phyloP scores from a whole-genome alignment of 2,888 invertebrate genomes.

The Caenorhabditis afra region DNA sequence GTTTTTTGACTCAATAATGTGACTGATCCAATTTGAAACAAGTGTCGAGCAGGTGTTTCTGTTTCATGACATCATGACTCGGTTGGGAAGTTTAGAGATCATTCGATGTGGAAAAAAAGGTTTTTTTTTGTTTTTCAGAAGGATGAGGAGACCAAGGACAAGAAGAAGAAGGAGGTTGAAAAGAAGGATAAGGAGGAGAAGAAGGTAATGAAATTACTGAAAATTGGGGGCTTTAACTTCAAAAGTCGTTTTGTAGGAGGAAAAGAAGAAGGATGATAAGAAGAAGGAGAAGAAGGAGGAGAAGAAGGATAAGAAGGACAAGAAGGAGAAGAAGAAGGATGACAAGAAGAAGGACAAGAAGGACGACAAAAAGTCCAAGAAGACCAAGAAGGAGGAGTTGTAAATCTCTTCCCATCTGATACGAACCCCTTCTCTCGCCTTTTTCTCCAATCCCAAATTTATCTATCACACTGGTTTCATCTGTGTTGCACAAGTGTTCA shows the following conservation, averaged over 20 bases:
- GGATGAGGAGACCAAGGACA: slow-evolving; percentile 55
- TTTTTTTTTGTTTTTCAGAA: slow-evolving; percentile 34
- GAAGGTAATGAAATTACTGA: slow-evolving; percentile 34
- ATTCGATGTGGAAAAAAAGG: slow-evolving; percentile 15
- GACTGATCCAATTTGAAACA: no score
- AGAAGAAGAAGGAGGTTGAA: slow-evolving; percentile 51
- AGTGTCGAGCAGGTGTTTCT: slow-evolving; percentile 9
- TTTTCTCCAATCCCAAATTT: slow-evolving; percentile 16
- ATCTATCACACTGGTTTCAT: slow-evolving; percentile 28
- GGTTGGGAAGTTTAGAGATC: slow-evolving; percentile 3
- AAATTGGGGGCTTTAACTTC: neutral
- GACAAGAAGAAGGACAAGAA: slow-evolving; percentile 61
- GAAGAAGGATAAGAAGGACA: slow-evolving; percentile 56
- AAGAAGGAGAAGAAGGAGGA: slow-evolving; percentile 52
- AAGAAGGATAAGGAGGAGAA: slow-evolving; percentile 50
- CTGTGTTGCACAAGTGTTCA: slow-evolving; percentile 30
- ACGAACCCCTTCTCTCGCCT: neutral
- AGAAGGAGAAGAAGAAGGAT: slow-evolving; percentile 58
- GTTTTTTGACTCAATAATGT: no score
- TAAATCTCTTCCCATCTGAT: slow-evolving; percentile 6
- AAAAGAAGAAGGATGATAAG: slow-evolving; percentile 51
- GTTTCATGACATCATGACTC: slow-evolving; percentile 9
- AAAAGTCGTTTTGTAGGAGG: slow-evolving; percentile 18
- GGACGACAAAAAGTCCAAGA: slow-evolving; percentile 52
- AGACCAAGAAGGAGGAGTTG: slow-evolving; percentile 49